A percentile compares a stretch with the other conserved stretches of the same genome.
These are phyloP conservation scores for Myrmophylax atrothorax DNA, from an alignment of 2,113 vertebrate species.

Conservation along the genomic window DNA sequence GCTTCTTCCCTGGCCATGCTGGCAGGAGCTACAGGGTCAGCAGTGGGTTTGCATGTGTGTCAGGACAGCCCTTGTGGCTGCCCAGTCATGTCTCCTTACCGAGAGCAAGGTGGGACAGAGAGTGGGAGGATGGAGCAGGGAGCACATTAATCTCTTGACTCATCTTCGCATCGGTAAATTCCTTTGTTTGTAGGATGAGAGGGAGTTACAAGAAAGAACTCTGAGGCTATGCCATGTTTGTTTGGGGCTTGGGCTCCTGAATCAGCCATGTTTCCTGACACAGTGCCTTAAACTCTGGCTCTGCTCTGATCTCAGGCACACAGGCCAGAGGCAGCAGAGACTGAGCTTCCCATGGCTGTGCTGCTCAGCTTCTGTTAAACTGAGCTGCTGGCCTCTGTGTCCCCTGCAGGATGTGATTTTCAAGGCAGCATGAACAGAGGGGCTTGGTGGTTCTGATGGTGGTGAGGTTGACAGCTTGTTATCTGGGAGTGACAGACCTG, in stretches of 20 bases:
- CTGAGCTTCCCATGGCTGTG: not conserved
- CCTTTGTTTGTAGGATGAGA: not conserved
- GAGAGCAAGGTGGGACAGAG: not conserved
- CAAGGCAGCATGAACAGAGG: not conserved
- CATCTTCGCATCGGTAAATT: not conserved
- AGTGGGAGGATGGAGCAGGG: not conserved
- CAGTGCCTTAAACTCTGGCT: accelerated
- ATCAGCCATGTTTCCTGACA: not conserved
- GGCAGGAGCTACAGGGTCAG: not conserved
- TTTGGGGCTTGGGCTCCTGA: not conserved
- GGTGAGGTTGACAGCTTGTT: not conserved
- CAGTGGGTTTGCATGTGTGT: not conserved
- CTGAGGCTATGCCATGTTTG: not conserved
- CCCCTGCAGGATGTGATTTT: not conserved
- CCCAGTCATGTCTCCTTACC: not conserved
- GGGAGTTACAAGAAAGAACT: not conserved
- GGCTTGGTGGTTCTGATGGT: not conserved
- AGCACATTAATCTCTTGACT: not conserved
- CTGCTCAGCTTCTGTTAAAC: not conserved
- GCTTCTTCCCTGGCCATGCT: not conserved
- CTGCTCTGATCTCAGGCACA: not conserved
- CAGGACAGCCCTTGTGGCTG: not conserved
- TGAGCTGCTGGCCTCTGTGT: not conserved
- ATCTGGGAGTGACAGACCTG: not conserved
- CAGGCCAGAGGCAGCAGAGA: not conserved